Base-by-base conservation (phyloP, 2,797 vertebrate species). In the Eulemur albifrons region DNA sequence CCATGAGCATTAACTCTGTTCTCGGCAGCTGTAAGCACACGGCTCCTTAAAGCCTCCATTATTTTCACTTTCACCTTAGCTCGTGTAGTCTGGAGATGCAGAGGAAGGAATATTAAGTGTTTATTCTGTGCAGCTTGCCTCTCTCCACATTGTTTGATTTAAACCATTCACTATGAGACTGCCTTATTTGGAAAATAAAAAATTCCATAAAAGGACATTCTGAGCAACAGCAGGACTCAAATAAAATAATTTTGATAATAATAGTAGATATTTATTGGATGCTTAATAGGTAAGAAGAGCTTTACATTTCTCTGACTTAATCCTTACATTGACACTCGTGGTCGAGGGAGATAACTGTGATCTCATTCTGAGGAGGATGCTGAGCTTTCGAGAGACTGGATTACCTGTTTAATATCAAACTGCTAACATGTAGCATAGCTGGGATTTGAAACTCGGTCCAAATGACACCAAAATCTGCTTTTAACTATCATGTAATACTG, bases 401-500 rank as follows among this genome's bases (percentile, higher is more conserved):
- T 21, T 85, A 79, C 63, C 57, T 86, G n/a, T 59, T 69, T 65
- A 45, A 90, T 35, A 21, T 87, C 43, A 73, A n/a, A 40, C 18
- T 77, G 54, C 59, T 90, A 50, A 79, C 70, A 82, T 17, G 3
- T 27, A 35, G 38, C 10, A 54, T 30, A 88, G 54, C 35, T 81
- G n/a, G 21, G 5, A 50, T 38, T 85, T 80, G 73, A 54, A 54
- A 4, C 7, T 95, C 9, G 40, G n/a, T 82, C 30, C 17, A 93
- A 48, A 92, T 57, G 70, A 61, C 25, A 85, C 35, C 40, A 65
- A 81, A 72, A 32, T 85, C 30, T 87, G 13, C 70, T 77, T 93
- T 81, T 59, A 81, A 69, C 32, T 75, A 18, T 83, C n/a, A 38
- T 14, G 23, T 18, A 70, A 59, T 59, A 52, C 40, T 85, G 10